These are phyloP conservation scores for Chondrilla cf. caribensis DNA, from an alignment of 37 sponge, comb jelly and placozoan genomes.

Conservation along the genomic window DNA sequence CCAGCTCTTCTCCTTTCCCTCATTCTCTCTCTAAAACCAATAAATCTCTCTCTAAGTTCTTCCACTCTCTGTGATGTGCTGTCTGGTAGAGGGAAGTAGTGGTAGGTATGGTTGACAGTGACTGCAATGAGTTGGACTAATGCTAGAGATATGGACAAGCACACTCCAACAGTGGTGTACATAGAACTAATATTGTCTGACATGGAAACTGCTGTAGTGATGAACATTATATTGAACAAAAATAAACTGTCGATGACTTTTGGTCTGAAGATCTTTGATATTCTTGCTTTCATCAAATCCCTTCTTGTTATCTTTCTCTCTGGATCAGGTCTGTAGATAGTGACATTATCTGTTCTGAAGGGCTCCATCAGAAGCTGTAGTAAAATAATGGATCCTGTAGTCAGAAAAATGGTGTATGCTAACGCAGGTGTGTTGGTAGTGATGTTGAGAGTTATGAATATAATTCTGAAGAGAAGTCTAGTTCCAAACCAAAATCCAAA, in stretches of 20 bases:
- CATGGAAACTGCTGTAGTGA: not conserved
- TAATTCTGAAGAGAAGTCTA: not conserved
- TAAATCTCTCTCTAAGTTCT: not conserved
- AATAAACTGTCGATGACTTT: not conserved
- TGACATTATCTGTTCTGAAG: too few relatives aligned
- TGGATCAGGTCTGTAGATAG: too few relatives aligned
- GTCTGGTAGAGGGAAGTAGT: not conserved
- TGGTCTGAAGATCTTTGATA: not conserved
- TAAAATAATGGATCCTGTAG: not conserved
- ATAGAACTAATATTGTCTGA: not conserved
- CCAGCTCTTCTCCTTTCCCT: not conserved
- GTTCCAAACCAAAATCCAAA: slow-evolving; percentile 7
- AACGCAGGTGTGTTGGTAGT: not conserved
- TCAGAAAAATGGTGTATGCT: not conserved
- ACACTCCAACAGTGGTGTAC: not conserved
- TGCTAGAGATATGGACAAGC: not conserved
- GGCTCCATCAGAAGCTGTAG: not conserved
- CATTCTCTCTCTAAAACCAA: not conserved
- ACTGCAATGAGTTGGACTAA: not conserved
- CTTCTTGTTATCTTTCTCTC: too few relatives aligned
- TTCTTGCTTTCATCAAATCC: too few relatives aligned
- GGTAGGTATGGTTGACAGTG: not conserved
- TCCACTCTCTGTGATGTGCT: too few relatives aligned
- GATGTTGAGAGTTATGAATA: not conserved
- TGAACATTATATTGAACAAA: not conserved